These are phyloP conservation scores for Neodiprion fabricii DNA, from an alignment of 1,140 invertebrate genomes.

Conservation along the genomic window DNA sequence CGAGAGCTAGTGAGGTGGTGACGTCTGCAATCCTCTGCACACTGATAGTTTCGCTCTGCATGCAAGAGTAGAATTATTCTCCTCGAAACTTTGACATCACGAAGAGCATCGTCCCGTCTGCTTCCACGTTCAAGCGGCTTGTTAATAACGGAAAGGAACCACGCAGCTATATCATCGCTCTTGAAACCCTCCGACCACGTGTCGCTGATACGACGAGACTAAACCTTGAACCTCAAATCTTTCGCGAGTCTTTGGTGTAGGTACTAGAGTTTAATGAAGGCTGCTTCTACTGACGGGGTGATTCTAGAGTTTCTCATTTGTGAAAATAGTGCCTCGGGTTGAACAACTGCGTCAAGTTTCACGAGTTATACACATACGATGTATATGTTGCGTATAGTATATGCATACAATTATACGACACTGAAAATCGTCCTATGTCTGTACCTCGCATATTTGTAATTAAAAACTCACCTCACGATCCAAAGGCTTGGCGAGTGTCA, in stretches of 20 bases:
- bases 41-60: too few species aligned
- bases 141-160: too few species aligned
- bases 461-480: constrained; percentile 77
- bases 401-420: too few species aligned
- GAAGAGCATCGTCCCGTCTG: not conserved
- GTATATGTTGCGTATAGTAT: too few species aligned
- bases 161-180: not conserved
- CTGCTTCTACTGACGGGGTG: not conserved
- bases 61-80: too few species aligned
- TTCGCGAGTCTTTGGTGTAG: not conserved
- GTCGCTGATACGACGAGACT: not conserved
- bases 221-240: not conserved
- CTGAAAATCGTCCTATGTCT: too few species aligned
- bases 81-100: not conserved
- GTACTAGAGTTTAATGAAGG: not conserved
- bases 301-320: constrained; percentile 2
- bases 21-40: not conserved
- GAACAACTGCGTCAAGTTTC: not conserved
- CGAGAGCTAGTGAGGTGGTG: not conserved
- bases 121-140: too few species aligned
- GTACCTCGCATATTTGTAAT: too few species aligned
- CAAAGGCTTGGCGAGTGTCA: constrained; percentile 77
- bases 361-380: not conserved
- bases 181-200: not conserved
- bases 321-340: not conserved